Percentiles rank a stretch among this genome's conserved stretches.
These are phyloP conservation scores for Holacanthella duospinosa DNA, from an alignment of 2,888 invertebrate species.

Conservation along the genomic window DNA sequence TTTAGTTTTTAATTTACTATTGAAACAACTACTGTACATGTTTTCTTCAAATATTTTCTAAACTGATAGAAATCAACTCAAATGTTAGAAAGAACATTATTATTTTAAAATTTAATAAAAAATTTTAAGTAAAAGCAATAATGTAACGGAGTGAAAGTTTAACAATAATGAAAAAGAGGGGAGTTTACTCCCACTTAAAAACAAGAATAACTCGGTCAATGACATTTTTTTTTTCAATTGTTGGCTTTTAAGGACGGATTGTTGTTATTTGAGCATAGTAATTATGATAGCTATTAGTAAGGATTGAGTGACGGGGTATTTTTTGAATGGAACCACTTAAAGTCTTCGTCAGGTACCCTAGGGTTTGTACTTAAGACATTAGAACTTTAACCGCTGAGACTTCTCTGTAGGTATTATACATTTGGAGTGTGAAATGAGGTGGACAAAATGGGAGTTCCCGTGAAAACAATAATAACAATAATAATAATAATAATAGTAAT, in stretches of 20 bases:
- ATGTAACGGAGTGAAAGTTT: too few relatives aligned
- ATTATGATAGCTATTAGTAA: neutral
- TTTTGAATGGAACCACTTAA: constrained; percentile 5
- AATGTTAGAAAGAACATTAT: too few relatives aligned
- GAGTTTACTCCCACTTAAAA: neutral
- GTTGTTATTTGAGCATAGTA: neutral
- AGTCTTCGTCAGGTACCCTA: neutral
- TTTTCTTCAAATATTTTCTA: too few relatives aligned
- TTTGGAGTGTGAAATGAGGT: neutral
- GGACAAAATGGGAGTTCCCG: neutral
- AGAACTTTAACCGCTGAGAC: neutral
- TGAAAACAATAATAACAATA: neutral
- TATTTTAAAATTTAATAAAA: too few relatives aligned
- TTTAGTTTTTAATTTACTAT: too few relatives aligned
- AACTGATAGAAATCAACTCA: too few relatives aligned
- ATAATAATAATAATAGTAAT: neutral
- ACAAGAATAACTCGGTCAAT: neutral
- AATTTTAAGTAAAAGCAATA: too few relatives aligned
- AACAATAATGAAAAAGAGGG: too few relatives aligned
- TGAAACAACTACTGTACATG: too few relatives aligned
- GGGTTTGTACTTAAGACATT: neutral
- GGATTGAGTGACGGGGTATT: neutral
- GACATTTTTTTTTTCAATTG: neutral
- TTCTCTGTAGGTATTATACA: neutral
- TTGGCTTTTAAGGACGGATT: neutral